A percentile compares a stretch with the other conserved stretches of the same genome.
Conservation (phyloP, 30 jellyfish, hydroid and myxozoan species). For the Chironex yamaguchii region DNA sequence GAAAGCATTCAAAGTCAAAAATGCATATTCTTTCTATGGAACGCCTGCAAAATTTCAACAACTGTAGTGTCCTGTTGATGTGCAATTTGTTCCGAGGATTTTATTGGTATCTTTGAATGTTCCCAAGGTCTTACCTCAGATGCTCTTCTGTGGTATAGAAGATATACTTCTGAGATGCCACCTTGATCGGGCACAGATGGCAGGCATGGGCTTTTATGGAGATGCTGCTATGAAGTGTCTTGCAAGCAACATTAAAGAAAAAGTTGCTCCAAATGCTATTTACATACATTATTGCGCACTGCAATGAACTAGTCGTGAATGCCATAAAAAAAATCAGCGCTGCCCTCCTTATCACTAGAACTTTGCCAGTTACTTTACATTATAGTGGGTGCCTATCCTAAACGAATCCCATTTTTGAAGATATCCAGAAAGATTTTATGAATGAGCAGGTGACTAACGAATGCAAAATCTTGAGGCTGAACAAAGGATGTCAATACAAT, state of each 20-base stretch:
- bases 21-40: constrained; percentile 54
- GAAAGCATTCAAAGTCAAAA: constrained; percentile 10
- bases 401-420: too few species aligned
- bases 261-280: constrained; percentile 45
- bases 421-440: too few species aligned
- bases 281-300: constrained; percentile 49
- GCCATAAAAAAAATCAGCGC: too few species aligned
- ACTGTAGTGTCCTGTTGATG: too few species aligned
- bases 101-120: constrained; percentile 52
- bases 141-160: constrained; percentile 4
- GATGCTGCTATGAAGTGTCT: constrained; percentile 56
- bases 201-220: constrained; percentile 61
- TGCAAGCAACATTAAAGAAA: constrained; percentile 24
- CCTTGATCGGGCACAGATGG: constrained; percentile 20
- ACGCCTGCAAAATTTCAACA: constrained; percentile 22
- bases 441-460: too few species aligned
- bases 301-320: constrained; percentile 28
- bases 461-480: too few species aligned
- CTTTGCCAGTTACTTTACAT: too few species aligned
- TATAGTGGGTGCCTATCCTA: too few species aligned
- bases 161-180: constrained; percentile 25
- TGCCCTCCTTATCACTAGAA: too few species aligned
- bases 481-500: too few species aligned
- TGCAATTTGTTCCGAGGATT: constrained; percentile 50
- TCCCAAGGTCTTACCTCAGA: constrained; percentile 20